These are phyloP conservation scores for Myripristis jacobus DNA, from an alignment of 2,797 vertebrate genomes.

Conservation along the genomic window DNA sequence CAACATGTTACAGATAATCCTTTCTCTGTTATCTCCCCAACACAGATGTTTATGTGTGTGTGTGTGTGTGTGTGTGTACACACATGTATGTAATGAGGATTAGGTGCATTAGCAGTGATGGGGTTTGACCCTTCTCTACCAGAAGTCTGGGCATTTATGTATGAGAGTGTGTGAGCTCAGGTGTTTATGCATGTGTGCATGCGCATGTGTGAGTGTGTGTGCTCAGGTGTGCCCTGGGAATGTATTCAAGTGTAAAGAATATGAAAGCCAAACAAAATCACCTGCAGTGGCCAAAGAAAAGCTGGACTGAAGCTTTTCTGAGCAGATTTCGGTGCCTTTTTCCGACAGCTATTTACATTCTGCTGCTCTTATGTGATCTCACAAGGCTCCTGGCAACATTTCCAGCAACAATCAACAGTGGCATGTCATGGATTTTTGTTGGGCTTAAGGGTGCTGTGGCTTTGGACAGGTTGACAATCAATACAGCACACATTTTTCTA, in stretches of 20 bases:
- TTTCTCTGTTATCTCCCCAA: conserved; percentile 62
- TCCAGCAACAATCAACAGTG: conserved; percentile 18
- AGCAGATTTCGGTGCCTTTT: conserved; percentile 24
- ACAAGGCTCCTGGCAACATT: conserved; percentile 18
- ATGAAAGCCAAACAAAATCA: conserved; percentile 50
- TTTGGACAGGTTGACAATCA: conserved; percentile 38
- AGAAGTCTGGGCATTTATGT: conserved; percentile 38
- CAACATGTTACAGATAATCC: conserved; percentile 60
- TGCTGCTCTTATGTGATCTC: neutral
- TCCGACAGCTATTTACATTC: conserved; percentile 32
- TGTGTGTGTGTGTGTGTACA: conserved; percentile 25
- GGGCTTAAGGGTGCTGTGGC: conserved; percentile 24
- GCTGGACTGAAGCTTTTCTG: conserved; percentile 24
- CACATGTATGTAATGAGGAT: conserved; percentile 44
- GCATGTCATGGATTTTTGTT: conserved; percentile 38
- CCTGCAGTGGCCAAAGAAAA: conserved; percentile 43
- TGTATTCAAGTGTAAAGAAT: conserved; percentile 28
- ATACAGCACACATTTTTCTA: conserved; percentile 36
- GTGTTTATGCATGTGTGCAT: neutral
- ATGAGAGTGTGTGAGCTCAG: conserved; percentile 19
- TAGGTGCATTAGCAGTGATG: conserved; percentile 51
- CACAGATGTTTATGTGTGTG: conserved; percentile 49
- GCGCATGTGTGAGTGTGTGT: conserved; percentile 20
- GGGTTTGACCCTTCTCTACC: conserved; percentile 12
- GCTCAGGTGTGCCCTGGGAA: conserved; percentile 41